Conservation (phyloP, 1,140 invertebrate species). For the Heliconius eleuchia region DNA sequence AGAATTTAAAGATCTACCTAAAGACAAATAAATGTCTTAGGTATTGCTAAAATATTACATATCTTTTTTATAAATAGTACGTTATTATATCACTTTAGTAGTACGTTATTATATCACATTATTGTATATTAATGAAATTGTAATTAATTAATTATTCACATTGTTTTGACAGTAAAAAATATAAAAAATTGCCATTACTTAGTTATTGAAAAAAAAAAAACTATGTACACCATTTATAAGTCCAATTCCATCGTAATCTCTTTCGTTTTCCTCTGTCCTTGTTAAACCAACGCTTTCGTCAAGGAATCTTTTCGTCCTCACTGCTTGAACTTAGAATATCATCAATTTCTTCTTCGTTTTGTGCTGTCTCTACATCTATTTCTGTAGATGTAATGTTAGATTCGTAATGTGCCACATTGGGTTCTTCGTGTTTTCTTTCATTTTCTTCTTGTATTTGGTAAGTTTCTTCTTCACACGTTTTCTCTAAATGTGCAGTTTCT, state of each 20-base stretch:
- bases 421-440: background rate
- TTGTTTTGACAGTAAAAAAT: background rate
- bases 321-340: background rate
- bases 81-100: constrained; percentile 7
- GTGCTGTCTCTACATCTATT: background rate
- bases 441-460: background rate
- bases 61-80: background rate
- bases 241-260: background rate
- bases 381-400: background rate
- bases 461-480: background rate
- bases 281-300: constrained; percentile 17
- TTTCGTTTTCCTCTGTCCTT: background rate
- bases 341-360: background rate
- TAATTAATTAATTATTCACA: background rate
- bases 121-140: background rate
- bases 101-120: constrained; percentile 11
- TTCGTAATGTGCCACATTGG: background rate
- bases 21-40: background rate
- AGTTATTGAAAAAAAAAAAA: background rate
- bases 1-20: background rate
- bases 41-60: background rate
- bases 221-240: constrained; percentile 16
- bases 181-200: background rate
- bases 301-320: background rate
- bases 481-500: background rate